These are phyloP conservation scores for Rotaria socialis DNA, from an alignment of 2,888 invertebrate genomes.

Conservation along the genomic window DNA sequence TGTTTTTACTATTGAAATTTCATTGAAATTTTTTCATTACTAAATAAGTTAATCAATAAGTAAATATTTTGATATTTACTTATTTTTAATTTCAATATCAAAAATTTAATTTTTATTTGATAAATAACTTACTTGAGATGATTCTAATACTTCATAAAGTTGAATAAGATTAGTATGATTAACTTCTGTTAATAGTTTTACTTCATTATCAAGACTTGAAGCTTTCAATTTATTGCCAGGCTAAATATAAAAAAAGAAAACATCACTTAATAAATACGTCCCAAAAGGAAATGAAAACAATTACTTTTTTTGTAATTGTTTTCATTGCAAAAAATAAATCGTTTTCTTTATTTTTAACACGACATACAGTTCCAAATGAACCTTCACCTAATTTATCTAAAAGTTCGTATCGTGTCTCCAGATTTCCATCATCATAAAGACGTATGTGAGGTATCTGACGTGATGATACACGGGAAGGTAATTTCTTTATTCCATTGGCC, in stretches of 20 bases:
- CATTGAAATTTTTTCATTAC: too few species aligned
- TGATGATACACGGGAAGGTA: background rate
- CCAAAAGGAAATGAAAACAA: conserved; percentile 46
- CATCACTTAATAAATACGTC: background rate
- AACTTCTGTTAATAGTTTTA: conserved; percentile 64
- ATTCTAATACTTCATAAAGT: conserved; percentile 64
- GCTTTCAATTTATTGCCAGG: conserved; percentile 51
- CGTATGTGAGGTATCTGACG: background rate
- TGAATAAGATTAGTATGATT: conserved; percentile 64
- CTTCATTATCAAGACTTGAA: conserved; percentile 59
- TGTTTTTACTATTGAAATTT: too few species aligned
- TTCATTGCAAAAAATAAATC: conserved; percentile 56
- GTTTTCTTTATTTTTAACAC: conserved; percentile 39
- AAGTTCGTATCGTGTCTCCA: background rate
- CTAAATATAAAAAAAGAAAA: conserved; percentile 49
- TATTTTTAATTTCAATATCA: too few species aligned
- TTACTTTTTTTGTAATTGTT: conserved; percentile 58
- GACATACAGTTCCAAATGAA: conserved; percentile 43
- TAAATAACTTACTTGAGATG: conserved; percentile 57
- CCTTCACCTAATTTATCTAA: conserved; percentile 38
- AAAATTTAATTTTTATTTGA: background rate
- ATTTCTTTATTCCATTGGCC: background rate
- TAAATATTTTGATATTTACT: too few species aligned
- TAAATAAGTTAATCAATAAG: too few species aligned
- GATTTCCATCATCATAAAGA: background rate